These are phyloP conservation scores for Bos indicus DNA, from an alignment of 2,113 vertebrate species.

Conservation along the genomic window DNA sequence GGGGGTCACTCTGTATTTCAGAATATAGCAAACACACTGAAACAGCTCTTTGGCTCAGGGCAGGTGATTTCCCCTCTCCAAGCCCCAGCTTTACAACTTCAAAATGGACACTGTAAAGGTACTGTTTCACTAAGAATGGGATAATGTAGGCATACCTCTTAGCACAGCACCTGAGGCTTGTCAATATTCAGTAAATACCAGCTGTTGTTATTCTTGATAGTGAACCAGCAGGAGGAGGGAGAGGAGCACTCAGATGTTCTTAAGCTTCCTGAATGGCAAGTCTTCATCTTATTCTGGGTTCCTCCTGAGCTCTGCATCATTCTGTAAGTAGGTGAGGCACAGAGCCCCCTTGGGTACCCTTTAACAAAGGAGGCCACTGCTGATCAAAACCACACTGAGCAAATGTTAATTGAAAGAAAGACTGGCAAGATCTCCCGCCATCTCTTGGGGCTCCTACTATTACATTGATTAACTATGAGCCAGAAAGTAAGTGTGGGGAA, in stretches of 20 bases:
- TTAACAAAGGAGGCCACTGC: slow-evolving; percentile 57
- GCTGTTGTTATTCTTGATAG: background rate
- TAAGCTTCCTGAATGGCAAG: background rate
- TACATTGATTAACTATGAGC: slow-evolving; percentile 42
- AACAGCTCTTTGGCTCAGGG: background rate
- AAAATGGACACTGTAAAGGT: background rate
- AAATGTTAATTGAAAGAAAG: slow-evolving; percentile 54
- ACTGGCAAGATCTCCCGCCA: background rate
- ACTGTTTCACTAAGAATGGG: background rate
- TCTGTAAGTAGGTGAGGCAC: slow-evolving; percentile 33
- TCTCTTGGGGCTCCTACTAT: slow-evolving; percentile 31
- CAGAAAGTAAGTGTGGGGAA: background rate
- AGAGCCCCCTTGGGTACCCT: background rate
- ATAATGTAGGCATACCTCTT: background rate
- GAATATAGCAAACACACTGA: background rate
- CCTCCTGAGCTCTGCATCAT: background rate
- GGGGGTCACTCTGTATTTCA: background rate
- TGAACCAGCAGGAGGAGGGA: background rate
- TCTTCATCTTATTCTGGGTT: background rate
- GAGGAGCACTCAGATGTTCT: background rate
- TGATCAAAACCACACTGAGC: slow-evolving; percentile 44
- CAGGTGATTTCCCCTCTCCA: background rate
- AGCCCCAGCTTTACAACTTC: background rate
- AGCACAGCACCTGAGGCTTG: background rate
- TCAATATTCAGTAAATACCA: background rate